Evolutionary conservation across 2,797 vertebrate species (phyloP), one percentile per base, ranked within the genome.

Genomic region (Ibycter americanus): DNA sequence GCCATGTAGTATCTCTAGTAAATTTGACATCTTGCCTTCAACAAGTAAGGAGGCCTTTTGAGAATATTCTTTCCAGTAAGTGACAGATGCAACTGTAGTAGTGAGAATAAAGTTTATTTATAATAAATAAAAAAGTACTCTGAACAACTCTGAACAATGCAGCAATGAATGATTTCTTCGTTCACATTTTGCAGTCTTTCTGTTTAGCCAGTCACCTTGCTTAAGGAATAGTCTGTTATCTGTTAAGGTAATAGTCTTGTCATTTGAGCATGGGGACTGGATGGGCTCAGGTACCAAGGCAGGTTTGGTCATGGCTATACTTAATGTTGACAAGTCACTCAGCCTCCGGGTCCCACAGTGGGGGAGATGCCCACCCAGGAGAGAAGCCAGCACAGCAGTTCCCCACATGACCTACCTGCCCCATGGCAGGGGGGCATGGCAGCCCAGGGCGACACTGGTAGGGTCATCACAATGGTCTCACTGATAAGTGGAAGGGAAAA

Each of bases 331-430:
- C 7, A 46, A 25, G 38, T 52, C 15, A 52, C 8, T 29, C 0
- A 1, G 8, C 18, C 11, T 72, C 22, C 15, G 20, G 2, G 2
- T 65, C 61, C 40, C 10, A 4, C 55, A 59, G 19, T 5, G 15
- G 9, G 13, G 59, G 47, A 62, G 27, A 32, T 71, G 17, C 29
- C 25, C 15, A 26, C 7, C 15, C 18, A 36, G 44, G 32, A 67
- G 32, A 58, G 16, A 65, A 73, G 7, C 42, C 25, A 63, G 27
- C 16, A 10, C 13, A 27, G 21, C 4, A 15, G 4, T 68, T 84
- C 29, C 29, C 26, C 31, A 13, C 8, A 11, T 0, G 0, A 55
- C 16, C 9, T 73, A 6, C n/a, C 27, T 90, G 29, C 26, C 32
- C 5, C 29, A 2, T 21, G 32, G 11, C 34, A 55, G 19, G 14